Base-by-base conservation (phyloP, 2,888 invertebrate species). In the Metacarcinus magister region DNA sequence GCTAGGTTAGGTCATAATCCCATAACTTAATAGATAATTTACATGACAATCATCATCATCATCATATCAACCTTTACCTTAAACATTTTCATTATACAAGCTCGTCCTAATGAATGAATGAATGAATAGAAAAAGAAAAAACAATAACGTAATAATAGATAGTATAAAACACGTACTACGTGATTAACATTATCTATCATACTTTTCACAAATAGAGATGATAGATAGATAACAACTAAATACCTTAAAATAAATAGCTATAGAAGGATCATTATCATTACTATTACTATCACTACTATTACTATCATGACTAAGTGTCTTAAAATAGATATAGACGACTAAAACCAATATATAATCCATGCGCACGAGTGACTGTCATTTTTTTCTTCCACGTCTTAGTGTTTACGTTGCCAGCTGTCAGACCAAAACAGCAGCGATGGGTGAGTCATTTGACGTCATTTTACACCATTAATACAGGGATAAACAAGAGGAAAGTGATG, bases 401-500 rank as follows among this genome's bases (percentile, higher is more conserved):
- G 94, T 96, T 96, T 92, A 95, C 95, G n/a, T 93, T 93, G 95
- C 96, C 96, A 96, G 96, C 96, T 96, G 96, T 95, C 95, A 96
- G 95, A 96, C 93, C 32, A 96, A 54, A 96, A 95, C 93, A 89
- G 43, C 46, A 90, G 92, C 28, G 60, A 96, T 96, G 96, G 96
- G 96, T 95, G 82, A 94, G 96, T 48, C 23, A 67, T 60, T 95
- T 60, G 7, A 32, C 5, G 96, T 48, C 23, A 67, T 60, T 95
- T 60, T 28, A 32, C 5, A 19, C 46, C 43, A 13, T 23, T 48
- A 60, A 54, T 43, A 54, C 43, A 32, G 8, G 13, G 39, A 82
- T 43, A 60, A 8, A 75, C 28, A 75, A 28, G 28, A 28, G 0
- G 10, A 28, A 39, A 39, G 23, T 5, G 48, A 28, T 95, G 95